A percentile compares a stretch with the other conserved stretches of the same genome.
Evolutionary conservation across 2,113 vertebrate genomes (phyloP).

Genomic region (Regulus satrapa): DNA sequence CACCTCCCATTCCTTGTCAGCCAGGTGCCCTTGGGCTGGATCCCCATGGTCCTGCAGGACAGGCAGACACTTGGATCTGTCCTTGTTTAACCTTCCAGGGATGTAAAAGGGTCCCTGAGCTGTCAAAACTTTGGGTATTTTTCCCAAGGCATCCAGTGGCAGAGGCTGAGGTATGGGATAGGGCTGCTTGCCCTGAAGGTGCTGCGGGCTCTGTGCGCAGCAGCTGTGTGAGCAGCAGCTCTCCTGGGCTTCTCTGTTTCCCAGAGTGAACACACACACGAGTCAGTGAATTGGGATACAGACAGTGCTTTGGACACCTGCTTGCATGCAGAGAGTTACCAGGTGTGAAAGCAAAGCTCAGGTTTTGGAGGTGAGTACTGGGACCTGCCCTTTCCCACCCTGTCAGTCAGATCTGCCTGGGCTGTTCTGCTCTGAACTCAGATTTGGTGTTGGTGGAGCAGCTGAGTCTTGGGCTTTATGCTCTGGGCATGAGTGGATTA

Average conservation of each 20-base stretch:
- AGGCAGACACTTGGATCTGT: not conserved
- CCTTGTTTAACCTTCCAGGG: not conserved
- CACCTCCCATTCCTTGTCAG: not conserved
- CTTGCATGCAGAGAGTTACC: not conserved
- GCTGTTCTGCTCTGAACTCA: not conserved
- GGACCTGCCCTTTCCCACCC: not conserved
- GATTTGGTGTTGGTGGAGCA: not conserved
- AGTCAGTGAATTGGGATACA: not conserved
- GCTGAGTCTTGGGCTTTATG: not conserved
- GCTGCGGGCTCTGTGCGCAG: not conserved
- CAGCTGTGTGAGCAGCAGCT: not conserved
- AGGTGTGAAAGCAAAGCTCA: not conserved
- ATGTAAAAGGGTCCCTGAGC: not conserved
- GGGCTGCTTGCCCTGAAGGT: not conserved
- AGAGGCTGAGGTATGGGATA: rapidly evolving
- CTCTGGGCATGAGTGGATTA: not conserved
- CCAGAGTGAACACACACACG: not conserved
- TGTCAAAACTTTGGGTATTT: not conserved
- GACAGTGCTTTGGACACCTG: not conserved
- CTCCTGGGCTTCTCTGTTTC: not conserved
- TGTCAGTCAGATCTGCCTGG: not conserved
- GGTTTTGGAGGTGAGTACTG: not conserved
- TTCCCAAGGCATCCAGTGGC: not conserved
- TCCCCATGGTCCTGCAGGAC: not conserved
- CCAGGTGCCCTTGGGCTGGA: not conserved